Evolutionary conservation across 2,113 vertebrate genomes (phyloP).

Genomic region (Tursiops truncatus): DNA sequence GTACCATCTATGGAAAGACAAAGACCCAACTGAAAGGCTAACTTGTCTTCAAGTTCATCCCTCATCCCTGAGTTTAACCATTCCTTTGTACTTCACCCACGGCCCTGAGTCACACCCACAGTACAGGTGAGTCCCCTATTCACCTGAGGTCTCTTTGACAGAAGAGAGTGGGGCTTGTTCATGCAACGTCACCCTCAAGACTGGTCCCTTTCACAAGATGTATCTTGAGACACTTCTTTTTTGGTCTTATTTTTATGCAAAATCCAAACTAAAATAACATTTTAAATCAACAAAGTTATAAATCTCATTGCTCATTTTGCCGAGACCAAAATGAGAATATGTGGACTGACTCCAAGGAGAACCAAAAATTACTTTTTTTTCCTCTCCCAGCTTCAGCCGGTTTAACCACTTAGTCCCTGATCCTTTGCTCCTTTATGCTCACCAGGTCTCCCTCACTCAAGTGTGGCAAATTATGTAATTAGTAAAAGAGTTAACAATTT

Average conservation of each 20-base stretch:
- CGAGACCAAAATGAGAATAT: slow-evolving; percentile 14
- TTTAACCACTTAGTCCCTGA: background rate
- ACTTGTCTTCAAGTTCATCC: background rate
- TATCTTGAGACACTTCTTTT: background rate
- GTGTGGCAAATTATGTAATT: slow-evolving; percentile 66
- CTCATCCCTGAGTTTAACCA: background rate
- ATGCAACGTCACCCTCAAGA: background rate
- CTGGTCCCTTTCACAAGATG: background rate
- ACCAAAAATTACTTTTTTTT: background rate
- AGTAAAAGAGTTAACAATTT: slow-evolving; percentile 72
- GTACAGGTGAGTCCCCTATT: background rate
- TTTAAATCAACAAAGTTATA: slow-evolving; percentile 47
- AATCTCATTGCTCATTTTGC: slow-evolving; percentile 46
- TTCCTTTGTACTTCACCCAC: background rate
- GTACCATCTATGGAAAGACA: background rate
- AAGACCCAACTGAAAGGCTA: background rate
- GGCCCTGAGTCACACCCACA: background rate
- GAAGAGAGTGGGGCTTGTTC: background rate
- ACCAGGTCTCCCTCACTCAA: slow-evolving; percentile 66
- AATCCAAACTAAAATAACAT: slow-evolving; percentile 42
- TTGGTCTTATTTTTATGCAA: slow-evolving; percentile 47
- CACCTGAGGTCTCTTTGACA: background rate
- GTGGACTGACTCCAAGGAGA: slow-evolving; percentile 35
- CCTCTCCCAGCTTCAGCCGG: background rate
- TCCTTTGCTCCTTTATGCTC: slow-evolving; percentile 35